A percentile compares a stretch with the other conserved stretches of the same genome.
These are phyloP conservation scores for Conus ventricosus DNA, from an alignment of 1,140 invertebrate genomes.

Conservation along the genomic window DNA sequence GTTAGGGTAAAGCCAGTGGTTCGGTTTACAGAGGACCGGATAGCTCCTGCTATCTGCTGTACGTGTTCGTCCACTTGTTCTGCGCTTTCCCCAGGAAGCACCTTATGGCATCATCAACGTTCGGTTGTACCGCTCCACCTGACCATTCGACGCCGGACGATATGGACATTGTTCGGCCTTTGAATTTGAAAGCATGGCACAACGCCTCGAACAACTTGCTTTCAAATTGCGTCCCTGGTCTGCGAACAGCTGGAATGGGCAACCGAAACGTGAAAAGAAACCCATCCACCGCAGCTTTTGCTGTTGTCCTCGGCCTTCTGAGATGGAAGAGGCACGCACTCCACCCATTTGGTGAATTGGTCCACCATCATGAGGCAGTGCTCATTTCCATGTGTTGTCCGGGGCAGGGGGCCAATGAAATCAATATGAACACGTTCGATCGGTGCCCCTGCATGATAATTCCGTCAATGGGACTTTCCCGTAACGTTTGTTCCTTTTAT, in stretches of 20 bases:
- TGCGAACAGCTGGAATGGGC: not conserved
- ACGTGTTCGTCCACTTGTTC: conserved; percentile 42
- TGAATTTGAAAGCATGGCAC: conserved; percentile 40
- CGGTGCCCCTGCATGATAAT: not conserved
- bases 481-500: not conserved
- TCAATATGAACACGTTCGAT: not conserved
- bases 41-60: conserved; percentile 25
- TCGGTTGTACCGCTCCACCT: no score
- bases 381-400: not conserved
- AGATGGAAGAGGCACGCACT: not conserved
- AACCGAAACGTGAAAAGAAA: not conserved
- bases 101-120: not conserved
- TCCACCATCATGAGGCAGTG: conserved; percentile 15
- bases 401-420: not conserved
- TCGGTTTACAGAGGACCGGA: conserved; percentile 28
- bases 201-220: conserved; percentile 31
- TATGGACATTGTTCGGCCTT: conserved; percentile 45
- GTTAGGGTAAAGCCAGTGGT: conserved; percentile 41
- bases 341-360: conserved; percentile 23
- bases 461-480: not conserved
- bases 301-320: not conserved
- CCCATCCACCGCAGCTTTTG: not conserved
- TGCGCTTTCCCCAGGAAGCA: conserved; percentile 33
- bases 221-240: conserved; percentile 31
- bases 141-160: no score